Evolutionary conservation across 64 coral and sea anemone species (phyloP).

Genomic region (Dendrophyllia cribrosa): DNA sequence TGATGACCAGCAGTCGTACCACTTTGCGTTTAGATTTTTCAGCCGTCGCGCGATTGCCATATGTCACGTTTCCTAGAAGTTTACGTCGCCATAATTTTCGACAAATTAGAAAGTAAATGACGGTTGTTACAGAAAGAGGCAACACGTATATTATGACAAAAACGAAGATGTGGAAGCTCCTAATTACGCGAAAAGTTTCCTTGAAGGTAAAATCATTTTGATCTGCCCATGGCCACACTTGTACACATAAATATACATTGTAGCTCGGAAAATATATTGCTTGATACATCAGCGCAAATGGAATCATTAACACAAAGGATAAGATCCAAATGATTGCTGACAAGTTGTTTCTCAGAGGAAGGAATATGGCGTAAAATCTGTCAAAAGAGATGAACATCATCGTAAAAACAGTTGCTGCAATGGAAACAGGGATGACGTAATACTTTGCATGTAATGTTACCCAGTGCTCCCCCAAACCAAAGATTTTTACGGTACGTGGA

Average conservation of each 20-base stretch:
- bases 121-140: background rate
- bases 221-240: background rate
- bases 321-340: conserved; percentile 33
- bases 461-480: conserved; percentile 38
- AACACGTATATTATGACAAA: conserved; percentile 48
- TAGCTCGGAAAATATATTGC: background rate
- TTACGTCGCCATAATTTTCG: conserved; percentile 72
- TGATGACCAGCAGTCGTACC: conserved; percentile 32
- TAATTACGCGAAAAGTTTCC: background rate
- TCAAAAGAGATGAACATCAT: conserved; percentile 67
- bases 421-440: conserved; percentile 44
- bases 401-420: conserved; percentile 56
- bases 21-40: conserved; percentile 51
- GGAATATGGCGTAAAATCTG: conserved; percentile 56
- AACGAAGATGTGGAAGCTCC: conserved; percentile 32
- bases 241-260: background rate
- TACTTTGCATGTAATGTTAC: conserved; percentile 40
- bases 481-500: background rate
- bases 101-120: conserved; percentile 49
- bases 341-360: conserved; percentile 38
- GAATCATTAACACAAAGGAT: conserved; percentile 45
- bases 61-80: conserved; percentile 53
- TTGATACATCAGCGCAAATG: background rate
- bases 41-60: background rate
- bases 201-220: background rate